Conservation (phyloP, 2,888 invertebrate species). For the Parelbella ahira region DNA sequence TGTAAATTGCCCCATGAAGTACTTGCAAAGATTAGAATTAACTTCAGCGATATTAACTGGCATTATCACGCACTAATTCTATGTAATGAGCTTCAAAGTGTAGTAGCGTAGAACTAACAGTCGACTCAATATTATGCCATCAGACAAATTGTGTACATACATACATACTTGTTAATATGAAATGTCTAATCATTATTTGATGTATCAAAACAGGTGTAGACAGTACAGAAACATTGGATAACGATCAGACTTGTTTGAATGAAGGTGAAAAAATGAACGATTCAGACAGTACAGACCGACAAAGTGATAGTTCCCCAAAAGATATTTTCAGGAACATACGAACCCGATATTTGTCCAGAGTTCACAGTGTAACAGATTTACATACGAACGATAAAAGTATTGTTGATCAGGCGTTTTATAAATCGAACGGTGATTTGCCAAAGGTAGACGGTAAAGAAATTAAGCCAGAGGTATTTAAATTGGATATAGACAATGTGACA, state of each 20-base stretch:
- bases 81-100: slow-evolving; percentile 45
- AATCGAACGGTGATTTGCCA: slow-evolving; percentile 40
- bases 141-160: slow-evolving; percentile 38
- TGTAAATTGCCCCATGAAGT: slow-evolving; percentile 7
- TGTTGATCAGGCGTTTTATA: slow-evolving; percentile 63
- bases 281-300: slow-evolving; percentile 49
- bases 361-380: slow-evolving; percentile 61
- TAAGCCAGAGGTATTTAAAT: slow-evolving; percentile 37
- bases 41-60: slow-evolving; percentile 48
- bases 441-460: slow-evolving; percentile 28
- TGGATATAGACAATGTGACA: slow-evolving; percentile 59
- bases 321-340: slow-evolving; percentile 67
- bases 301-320: slow-evolving; percentile 53
- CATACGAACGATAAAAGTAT: slow-evolving; percentile 47
- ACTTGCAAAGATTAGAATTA: slow-evolving; percentile 18
- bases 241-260: slow-evolving; percentile 51
- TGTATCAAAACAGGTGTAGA: slow-evolving; percentile 73
- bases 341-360: slow-evolving; percentile 65
- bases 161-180: slow-evolving; percentile 44
- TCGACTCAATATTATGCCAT: slow-evolving; percentile 27
- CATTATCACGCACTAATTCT: slow-evolving; percentile 68
- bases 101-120: slow-evolving; percentile 38
- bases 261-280: slow-evolving; percentile 50
- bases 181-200: slow-evolving; percentile 61
- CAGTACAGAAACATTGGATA: slow-evolving; percentile 66